Evolutionary conservation across 2,888 invertebrate genomes (phyloP).

Genomic region (Drosophila conformis): DNA sequence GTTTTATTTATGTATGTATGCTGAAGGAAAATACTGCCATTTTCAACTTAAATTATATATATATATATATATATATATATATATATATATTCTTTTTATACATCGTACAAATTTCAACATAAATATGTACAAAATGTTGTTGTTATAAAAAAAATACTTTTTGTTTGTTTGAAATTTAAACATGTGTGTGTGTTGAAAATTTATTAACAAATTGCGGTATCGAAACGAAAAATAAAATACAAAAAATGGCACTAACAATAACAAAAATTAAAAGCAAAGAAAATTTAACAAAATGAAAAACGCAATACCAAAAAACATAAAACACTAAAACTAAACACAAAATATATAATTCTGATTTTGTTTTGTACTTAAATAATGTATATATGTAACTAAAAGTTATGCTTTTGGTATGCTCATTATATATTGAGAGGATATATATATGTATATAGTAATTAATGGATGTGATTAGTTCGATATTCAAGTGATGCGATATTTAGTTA

Average conservation of each 20-base stretch:
- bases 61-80: not conserved
- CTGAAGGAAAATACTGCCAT: constrained; percentile 63
- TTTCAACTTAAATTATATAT: constrained; percentile 56
- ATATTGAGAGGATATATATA: constrained; percentile 22
- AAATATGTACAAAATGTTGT: constrained; percentile 63
- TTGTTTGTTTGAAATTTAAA: constrained; percentile 12
- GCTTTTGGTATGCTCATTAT: constrained; percentile 71
- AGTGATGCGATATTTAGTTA: constrained; percentile 33
- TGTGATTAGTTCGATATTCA: constrained; percentile 30
- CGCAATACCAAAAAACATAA: constrained; percentile 24
- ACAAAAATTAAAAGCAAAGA: constrained; percentile 13
- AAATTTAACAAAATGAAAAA: constrained; percentile 17
- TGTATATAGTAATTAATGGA: constrained; percentile 30
- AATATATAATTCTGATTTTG: constrained; percentile 19
- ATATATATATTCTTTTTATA: not conserved
- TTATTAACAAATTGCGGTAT: constrained; percentile 41
- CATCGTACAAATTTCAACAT: constrained; percentile 33
- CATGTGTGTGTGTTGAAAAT: constrained; percentile 22
- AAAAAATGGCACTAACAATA: constrained; percentile 68
- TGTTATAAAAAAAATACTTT: constrained; percentile 5
- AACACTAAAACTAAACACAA: constrained; percentile 27
- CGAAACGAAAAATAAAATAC: constrained; percentile 26
- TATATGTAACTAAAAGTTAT: constrained; percentile 48
- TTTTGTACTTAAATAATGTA: constrained; percentile 37
- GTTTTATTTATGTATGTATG: constrained; percentile 11